Base-by-base conservation (phyloP, 2,797 vertebrate species). In the Salarias fasciatus region DNA sequence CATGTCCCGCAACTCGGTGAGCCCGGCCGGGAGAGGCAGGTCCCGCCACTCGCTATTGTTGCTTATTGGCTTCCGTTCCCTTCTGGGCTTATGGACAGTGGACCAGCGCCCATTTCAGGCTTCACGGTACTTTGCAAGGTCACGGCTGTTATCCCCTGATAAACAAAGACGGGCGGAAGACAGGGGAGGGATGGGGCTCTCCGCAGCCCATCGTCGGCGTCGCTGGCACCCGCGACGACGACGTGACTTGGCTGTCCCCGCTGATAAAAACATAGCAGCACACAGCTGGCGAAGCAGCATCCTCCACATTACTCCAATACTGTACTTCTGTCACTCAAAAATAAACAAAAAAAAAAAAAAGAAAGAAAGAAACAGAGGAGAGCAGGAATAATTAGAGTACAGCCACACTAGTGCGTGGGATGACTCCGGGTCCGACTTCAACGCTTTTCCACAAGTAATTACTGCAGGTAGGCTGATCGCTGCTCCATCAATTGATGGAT, bases 61-160 rank as follows among this genome's bases (percentile, higher is more conserved):
- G 18, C 71, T 58, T 68, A 44, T 48, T 71, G 77, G 66, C 71
- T 77, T 70, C n/a, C n/a, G 42, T 44, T 53, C 69, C 68, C 68
- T 70, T 8, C 11, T 71, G 58, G 73, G 75, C 57, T 80, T 67
- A 43, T 48, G 66, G 51, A 82, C 63, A 33, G 73, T 49, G 77
- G 78, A 80, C 77, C 63, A 37, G 14, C 64, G 80, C 70, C 77
- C 61, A 35, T 61, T 77, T 66, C 70, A 70, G 68, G 55, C 73
- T 47, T 28, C 53, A 48, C 37, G 64, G 49, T 82, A 61, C 73
- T 83, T 69, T 71, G 72, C 87, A 89, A 91, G 90, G 91, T 89
- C 88, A 86, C 8, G 83, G 77, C 88, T 90, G 89, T 77, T 88
- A 75, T 85, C 85, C 86, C 77, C 71, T 31, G 86, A 92, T 91